A percentile compares a stretch with the other conserved stretches of the same genome.
phyloP scores from a whole-genome alignment of 2,888 invertebrate species.

The Drosophila dives region DNA sequence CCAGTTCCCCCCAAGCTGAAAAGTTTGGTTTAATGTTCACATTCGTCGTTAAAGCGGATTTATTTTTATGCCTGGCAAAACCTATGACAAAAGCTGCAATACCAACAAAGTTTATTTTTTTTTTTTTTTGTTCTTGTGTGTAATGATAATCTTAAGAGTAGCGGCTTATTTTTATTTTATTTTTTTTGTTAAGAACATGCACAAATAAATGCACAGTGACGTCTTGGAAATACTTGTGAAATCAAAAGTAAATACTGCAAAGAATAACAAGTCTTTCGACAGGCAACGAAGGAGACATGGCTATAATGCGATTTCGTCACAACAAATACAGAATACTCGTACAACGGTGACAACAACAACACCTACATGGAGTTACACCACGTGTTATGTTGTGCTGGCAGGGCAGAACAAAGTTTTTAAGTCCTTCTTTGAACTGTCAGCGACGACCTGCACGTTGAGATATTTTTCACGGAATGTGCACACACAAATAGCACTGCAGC shows the following conservation, averaged over 20 bases:
- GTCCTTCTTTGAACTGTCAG: slow-evolving; percentile 73
- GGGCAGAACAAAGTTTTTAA: slow-evolving; percentile 47
- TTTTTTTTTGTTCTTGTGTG: too few species aligned
- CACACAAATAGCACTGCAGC: slow-evolving; percentile 31
- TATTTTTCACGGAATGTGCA: slow-evolving; percentile 66
- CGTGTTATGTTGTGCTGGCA: slow-evolving; percentile 32
- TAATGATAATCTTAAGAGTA: neutral
- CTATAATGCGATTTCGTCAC: slow-evolving; percentile 37
- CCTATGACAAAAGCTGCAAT: neutral
- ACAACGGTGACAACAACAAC: slow-evolving; percentile 18
- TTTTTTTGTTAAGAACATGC: slow-evolving; percentile 7
- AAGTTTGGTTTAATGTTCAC: neutral
- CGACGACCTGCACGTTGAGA: slow-evolving; percentile 48
- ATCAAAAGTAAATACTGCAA: slow-evolving; percentile 8
- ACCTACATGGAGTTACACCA: slow-evolving; percentile 49
- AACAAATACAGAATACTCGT: slow-evolving; percentile 21
- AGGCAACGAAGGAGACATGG: slow-evolving; percentile 2
- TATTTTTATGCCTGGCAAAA: neutral
- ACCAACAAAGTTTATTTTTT: neutral
- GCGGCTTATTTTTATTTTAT: neutral
- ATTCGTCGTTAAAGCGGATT: neutral
- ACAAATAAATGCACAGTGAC: slow-evolving; percentile 12
- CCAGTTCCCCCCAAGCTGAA: slow-evolving; percentile 10
- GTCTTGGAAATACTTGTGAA: slow-evolving; percentile 21
- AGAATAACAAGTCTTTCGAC: slow-evolving; percentile 20